Evolutionary conservation across 2,888 invertebrate species (phyloP).

Genomic region (Agonopterix subpropinquella): DNA sequence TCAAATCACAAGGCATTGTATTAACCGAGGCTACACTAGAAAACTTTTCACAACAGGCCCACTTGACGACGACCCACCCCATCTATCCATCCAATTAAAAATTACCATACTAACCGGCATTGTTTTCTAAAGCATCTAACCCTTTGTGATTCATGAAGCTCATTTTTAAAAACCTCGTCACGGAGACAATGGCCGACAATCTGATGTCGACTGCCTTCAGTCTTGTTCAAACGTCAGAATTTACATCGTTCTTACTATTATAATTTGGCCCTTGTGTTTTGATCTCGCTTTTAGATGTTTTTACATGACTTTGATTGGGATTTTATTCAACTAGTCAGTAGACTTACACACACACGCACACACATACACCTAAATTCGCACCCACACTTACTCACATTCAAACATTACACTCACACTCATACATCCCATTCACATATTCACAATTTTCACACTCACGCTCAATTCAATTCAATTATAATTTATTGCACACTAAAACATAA

Average conservation of each 20-base stretch:
- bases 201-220: slow-evolving; percentile 3
- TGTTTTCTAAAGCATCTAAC: not conserved
- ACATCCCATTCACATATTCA: no score
- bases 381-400: not conserved
- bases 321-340: not conserved
- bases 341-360: not conserved
- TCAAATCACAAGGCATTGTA: no score
- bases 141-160: slow-evolving; percentile 7
- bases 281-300: not conserved
- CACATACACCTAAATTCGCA: not conserved
- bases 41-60: no score
- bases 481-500: no score
- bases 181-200: slow-evolving; percentile 3
- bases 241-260: not conserved
- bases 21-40: no score
- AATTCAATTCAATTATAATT: no score
- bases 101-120: slow-evolving; percentile 6
- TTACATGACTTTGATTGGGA: not conserved
- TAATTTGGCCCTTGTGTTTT: not conserved
- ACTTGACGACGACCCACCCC: no score
- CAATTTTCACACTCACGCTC: no score
- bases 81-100: slow-evolving; percentile 5
- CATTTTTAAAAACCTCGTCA: slow-evolving; percentile 7
- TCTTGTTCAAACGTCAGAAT: slow-evolving; percentile 4
- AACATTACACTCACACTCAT: not conserved